Percentiles rank a stretch among this genome's conserved stretches.
Conservation (phyloP, 1,140 invertebrate genomes). For the Ips nitidus region DNA sequence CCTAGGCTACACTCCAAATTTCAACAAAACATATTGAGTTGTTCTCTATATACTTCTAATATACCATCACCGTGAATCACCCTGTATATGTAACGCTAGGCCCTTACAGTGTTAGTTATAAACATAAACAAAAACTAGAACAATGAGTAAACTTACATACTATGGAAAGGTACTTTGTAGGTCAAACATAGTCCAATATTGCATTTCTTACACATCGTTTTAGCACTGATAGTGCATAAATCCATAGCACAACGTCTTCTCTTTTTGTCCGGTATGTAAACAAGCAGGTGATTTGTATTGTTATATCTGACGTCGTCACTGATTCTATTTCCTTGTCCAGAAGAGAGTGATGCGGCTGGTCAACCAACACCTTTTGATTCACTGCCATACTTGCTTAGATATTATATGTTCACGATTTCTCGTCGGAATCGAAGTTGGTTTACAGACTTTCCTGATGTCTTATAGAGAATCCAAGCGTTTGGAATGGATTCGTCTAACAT, state of each 20-base stretch:
- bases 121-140: constrained; percentile 6
- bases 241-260: constrained; percentile 33
- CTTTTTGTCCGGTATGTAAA: constrained; percentile 34
- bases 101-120: background rate
- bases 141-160: background rate
- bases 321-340: constrained; percentile 20
- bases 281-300: constrained; percentile 22
- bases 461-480: constrained; percentile 48
- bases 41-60: no score
- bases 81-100: constrained; percentile 14
- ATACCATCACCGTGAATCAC: no score
- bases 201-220: constrained; percentile 33
- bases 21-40: no score
- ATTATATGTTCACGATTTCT: constrained; percentile 34
- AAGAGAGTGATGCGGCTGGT: constrained; percentile 10
- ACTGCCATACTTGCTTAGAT: constrained; percentile 35
- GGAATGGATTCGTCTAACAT: constrained; percentile 45
- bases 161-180: constrained; percentile 34
- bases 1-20: no score
- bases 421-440: constrained; percentile 40
- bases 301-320: constrained; percentile 32
- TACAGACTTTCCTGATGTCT: constrained; percentile 33
- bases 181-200: constrained; percentile 33
- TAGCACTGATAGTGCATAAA: constrained; percentile 22
- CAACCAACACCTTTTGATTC: constrained; percentile 23